phyloP scores from a whole-genome alignment of 2,113 vertebrate genomes.

The Takifugu flavidus region DNA sequence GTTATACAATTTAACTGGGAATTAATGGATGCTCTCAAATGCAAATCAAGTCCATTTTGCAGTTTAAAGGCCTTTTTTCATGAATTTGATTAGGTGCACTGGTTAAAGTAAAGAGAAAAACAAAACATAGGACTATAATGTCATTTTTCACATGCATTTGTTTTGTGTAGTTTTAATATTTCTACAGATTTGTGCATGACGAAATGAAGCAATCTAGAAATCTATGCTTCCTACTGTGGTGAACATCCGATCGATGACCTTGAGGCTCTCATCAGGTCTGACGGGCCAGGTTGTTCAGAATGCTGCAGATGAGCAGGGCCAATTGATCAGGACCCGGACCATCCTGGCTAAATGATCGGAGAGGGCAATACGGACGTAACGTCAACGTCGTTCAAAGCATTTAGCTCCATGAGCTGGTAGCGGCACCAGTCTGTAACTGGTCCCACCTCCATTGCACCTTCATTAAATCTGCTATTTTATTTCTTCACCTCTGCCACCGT shows the following conservation, averaged over 20 bases:
- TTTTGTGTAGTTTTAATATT: background rate
- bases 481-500: slow-evolving; percentile 20
- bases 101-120: too few relatives aligned
- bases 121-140: background rate
- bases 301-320: slow-evolving; percentile 19
- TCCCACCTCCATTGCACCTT: slow-evolving; percentile 31
- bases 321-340: slow-evolving; percentile 37
- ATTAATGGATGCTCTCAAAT: too few relatives aligned
- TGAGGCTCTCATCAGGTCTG: slow-evolving; percentile 15
- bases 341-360: background rate
- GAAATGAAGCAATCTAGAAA: too few relatives aligned
- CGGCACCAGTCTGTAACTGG: slow-evolving; percentile 7
- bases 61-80: too few relatives aligned
- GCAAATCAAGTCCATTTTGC: too few relatives aligned
- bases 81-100: too few relatives aligned
- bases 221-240: background rate
- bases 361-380: background rate
- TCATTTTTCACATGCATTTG: background rate
- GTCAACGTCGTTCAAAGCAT: too few relatives aligned
- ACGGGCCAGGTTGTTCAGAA: slow-evolving; percentile 20
- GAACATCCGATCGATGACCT: slow-evolving; percentile 14
- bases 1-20: too few relatives aligned
- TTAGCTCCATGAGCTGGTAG: background rate
- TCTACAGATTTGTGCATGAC: too few relatives aligned
- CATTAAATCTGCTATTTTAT: slow-evolving; percentile 27